phyloP scores from a whole-genome alignment of 1,140 invertebrate species.

The Pseudomyrmex cubaensis region DNA sequence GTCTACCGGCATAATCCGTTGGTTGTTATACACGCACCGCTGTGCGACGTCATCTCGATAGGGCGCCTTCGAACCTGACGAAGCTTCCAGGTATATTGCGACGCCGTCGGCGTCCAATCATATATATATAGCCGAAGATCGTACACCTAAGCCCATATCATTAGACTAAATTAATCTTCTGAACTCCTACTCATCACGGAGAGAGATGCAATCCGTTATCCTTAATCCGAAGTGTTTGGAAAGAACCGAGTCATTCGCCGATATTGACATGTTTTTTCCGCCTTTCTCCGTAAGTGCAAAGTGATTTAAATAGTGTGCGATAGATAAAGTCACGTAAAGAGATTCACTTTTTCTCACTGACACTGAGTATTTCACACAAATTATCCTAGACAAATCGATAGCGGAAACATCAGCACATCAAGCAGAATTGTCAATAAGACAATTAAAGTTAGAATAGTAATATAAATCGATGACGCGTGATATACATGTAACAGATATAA shows the following conservation, averaged over 20 bases:
- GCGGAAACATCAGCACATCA: too few relatives aligned
- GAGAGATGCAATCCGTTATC: conserved; percentile 38
- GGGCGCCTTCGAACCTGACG: conserved; percentile 69
- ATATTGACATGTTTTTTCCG: conserved; percentile 52
- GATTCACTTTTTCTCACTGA: too few relatives aligned
- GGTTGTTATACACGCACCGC: conserved; percentile 70
- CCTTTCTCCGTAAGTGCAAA: not conserved
- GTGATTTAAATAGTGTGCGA: conserved; percentile 16
- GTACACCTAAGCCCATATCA: conserved; percentile 76
- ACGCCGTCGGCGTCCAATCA: conserved; percentile 80
- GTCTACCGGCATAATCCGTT: conserved; percentile 72
- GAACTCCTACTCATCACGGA: conserved; percentile 50
- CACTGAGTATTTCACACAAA: too few relatives aligned
- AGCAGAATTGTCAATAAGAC: too few relatives aligned
- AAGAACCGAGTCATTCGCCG: conserved; percentile 62
- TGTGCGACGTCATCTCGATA: conserved; percentile 73
- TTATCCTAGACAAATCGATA: too few relatives aligned
- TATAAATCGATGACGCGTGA: too few relatives aligned
- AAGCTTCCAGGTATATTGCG: conserved; percentile 76
- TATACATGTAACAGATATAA: too few relatives aligned
- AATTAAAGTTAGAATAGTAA: too few relatives aligned
- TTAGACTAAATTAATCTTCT: conserved; percentile 78
- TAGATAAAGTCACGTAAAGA: not conserved
- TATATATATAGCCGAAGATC: conserved; percentile 54
- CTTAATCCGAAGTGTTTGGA: conserved; percentile 61